These are phyloP conservation scores for Equus przewalskii DNA, from an alignment of 2,113 vertebrate species.

Conservation along the genomic window DNA sequence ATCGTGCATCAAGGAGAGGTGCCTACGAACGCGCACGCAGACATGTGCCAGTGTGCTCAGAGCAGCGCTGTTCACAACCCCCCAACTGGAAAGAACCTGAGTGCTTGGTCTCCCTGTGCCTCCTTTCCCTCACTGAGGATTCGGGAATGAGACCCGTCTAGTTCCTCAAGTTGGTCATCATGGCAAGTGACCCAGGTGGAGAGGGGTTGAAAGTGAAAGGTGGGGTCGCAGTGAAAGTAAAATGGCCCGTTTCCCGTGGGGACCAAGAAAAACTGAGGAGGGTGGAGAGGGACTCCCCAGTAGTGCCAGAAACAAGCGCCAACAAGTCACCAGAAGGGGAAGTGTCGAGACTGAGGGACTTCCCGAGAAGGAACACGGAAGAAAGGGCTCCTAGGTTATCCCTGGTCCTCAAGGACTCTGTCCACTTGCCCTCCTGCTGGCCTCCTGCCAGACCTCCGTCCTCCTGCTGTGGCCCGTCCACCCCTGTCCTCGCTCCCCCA, in stretches of 20 bases:
- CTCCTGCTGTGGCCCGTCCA: neutral
- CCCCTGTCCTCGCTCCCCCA: accelerated
- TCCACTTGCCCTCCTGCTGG: neutral
- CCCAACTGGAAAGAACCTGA: neutral
- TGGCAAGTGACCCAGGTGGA: neutral
- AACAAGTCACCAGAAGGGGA: slow-evolving; percentile 65
- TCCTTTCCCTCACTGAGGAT: neutral
- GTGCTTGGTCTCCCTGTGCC: neutral
- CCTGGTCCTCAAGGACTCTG: neutral
- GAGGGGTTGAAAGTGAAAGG: slow-evolving; percentile 54
- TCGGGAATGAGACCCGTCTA: neutral
- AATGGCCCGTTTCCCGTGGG: neutral
- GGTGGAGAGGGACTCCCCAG: slow-evolving; percentile 74
- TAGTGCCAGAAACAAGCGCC: neutral
- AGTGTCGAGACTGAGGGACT: slow-evolving; percentile 74
- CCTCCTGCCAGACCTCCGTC: neutral
- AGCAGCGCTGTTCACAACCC: neutral
- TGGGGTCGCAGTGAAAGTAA: neutral
- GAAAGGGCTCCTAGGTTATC: neutral
- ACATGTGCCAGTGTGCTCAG: accelerated
- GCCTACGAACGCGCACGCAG: accelerated
- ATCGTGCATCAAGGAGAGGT: too few species aligned
- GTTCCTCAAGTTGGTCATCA: accelerated
- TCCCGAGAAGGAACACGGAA: slow-evolving; percentile 72
- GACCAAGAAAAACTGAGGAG: neutral